A percentile compares a stretch with the other conserved stretches of the same genome.
Conservation (phyloP, 2,113 vertebrate species). For the Hydrochoerus hydrochaeris region DNA sequence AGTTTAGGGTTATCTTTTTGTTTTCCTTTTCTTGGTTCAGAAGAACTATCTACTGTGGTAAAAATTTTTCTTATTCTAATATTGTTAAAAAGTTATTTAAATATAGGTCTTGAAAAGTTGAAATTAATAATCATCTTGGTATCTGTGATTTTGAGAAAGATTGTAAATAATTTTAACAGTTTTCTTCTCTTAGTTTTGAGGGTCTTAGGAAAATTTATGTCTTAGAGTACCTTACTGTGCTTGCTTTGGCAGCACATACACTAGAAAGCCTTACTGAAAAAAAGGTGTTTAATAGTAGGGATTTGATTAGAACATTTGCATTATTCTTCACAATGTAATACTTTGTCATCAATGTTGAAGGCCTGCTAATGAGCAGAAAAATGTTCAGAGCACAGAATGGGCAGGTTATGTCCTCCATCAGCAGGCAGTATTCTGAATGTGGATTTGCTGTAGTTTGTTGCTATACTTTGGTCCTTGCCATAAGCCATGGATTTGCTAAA, state of each 20-base stretch:
- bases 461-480: no score
- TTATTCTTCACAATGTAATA: neutral
- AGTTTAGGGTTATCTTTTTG: neutral
- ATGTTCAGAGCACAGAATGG: neutral
- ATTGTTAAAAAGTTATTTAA: neutral
- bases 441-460: neutral
- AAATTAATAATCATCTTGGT: neutral
- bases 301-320: neutral
- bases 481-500: neutral
- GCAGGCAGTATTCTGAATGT: neutral
- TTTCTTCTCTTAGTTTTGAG: neutral
- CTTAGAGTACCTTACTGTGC: neutral
- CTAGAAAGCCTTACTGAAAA: neutral
- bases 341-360: neutral
- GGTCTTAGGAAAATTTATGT: neutral
- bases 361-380: neutral
- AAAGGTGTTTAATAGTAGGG: neutral
- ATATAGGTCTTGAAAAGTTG: neutral
- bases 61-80: neutral
- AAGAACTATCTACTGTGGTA: neutral
- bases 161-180: neutral
- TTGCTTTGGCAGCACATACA: no score
- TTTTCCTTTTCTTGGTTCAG: neutral
- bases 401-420: neutral
- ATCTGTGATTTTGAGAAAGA: neutral